These are phyloP conservation scores for Sturnira hondurensis DNA, from an alignment of 2,113 vertebrate genomes.

Conservation along the genomic window DNA sequence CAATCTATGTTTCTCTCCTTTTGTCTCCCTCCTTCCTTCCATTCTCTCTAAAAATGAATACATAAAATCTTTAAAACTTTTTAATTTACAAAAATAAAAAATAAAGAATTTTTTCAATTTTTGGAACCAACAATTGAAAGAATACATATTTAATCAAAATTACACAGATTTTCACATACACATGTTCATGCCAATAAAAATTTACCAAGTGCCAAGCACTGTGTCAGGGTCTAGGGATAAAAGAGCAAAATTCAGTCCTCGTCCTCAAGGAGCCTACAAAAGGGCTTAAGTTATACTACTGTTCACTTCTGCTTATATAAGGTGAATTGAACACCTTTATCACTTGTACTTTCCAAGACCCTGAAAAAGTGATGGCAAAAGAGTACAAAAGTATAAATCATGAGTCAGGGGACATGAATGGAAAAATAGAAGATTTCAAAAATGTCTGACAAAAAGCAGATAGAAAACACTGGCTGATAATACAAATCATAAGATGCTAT, in stretches of 20 bases:
- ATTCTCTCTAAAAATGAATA: too few relatives aligned
- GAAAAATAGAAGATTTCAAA: constrained; percentile 9
- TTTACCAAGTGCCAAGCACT: background rate
- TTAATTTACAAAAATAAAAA: too few relatives aligned
- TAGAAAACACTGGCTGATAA: constrained; percentile 2
- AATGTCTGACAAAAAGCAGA: background rate
- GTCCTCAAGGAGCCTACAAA: background rate
- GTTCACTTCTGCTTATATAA: background rate
- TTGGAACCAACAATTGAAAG: constrained; percentile 20
- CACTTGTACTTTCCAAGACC: background rate
- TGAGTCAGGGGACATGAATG: constrained; percentile 5
- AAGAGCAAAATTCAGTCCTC: constrained; percentile 32
- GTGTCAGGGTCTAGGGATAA: constrained; percentile 7
- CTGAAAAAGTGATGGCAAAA: constrained; percentile 7
- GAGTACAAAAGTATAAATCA: constrained; percentile 12
- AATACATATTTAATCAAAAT: constrained; percentile 6
- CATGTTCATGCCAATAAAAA: constrained; percentile 10
- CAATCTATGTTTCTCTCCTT: too few relatives aligned
- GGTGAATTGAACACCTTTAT: background rate
- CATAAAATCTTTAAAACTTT: too few relatives aligned
- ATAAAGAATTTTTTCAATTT: constrained; percentile 4
- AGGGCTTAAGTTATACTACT: background rate
- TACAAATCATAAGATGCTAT: constrained; percentile 11
- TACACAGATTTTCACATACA: background rate
- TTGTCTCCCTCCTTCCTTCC: too few relatives aligned